Conservation (phyloP, 2,113 vertebrate genomes). For the Gallinago media region DNA sequence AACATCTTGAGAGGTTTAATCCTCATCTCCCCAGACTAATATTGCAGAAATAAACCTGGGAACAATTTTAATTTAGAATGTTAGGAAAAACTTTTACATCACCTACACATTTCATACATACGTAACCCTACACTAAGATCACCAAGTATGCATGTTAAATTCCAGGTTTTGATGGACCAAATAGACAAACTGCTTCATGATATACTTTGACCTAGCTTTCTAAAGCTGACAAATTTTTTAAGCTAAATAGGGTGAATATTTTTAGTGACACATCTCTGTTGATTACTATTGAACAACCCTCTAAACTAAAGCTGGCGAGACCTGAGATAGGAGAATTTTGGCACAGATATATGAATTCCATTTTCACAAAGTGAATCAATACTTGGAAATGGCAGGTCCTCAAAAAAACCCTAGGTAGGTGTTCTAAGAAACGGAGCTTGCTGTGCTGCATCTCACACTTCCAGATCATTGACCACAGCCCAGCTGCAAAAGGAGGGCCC, state of each 20-base stretch:
- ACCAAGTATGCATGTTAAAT: not conserved
- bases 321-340: not conserved
- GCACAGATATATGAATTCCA: not conserved
- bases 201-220: not conserved
- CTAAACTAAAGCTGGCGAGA: not conserved
- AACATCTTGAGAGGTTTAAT: not conserved
- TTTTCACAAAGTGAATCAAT: not conserved
- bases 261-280: not conserved
- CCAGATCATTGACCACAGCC: not conserved
- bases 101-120: not conserved
- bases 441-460: rapidly evolving
- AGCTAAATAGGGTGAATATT: not conserved
- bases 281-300: not conserved
- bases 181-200: not conserved
- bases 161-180: not conserved
- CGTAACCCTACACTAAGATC: not conserved
- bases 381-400: not conserved
- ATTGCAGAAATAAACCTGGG: not conserved
- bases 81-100: not conserved
- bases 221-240: not conserved
- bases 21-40: not conserved
- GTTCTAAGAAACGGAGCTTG: not conserved
- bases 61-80: not conserved
- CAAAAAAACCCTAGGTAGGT: too few species aligned
- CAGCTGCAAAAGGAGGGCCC: not conserved